These are phyloP conservation scores for Hyaena hyaena DNA, from an alignment of 2,113 vertebrate species.

Conservation along the genomic window DNA sequence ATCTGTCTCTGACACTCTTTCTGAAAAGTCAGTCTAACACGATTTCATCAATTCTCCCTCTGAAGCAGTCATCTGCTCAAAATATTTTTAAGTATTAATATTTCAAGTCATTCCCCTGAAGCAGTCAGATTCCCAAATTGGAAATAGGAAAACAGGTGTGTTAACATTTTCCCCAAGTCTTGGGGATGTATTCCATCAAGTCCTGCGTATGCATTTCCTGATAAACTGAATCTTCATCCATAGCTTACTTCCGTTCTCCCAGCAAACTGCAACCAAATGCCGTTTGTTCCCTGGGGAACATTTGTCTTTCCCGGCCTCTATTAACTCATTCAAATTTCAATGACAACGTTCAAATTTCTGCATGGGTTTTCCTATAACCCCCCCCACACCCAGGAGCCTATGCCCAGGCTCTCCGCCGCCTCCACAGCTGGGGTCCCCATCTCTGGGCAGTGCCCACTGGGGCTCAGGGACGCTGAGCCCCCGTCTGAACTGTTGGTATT, in stretches of 20 bases:
- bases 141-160: background rate
- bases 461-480: background rate
- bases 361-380: background rate
- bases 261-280: background rate
- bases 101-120: background rate
- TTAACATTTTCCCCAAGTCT: background rate
- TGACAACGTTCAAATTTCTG: background rate
- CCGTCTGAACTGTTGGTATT: background rate
- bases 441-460: background rate
- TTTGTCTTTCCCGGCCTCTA: background rate
- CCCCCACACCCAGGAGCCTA: no score
- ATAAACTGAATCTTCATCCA: background rate
- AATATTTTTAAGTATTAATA: background rate
- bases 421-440: no score
- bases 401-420: no score
- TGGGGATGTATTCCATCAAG: background rate
- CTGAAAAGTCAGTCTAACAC: background rate
- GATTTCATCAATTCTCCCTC: background rate
- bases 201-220: background rate
- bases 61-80: background rate
- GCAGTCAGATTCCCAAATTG: background rate
- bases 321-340: background rate
- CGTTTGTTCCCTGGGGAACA: background rate
- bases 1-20: background rate
- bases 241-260: background rate